Evolutionary conservation across 2,888 invertebrate species (phyloP), one percentile per base, ranked within the genome.

Genomic region (Geophilus truncorum): DNA sequence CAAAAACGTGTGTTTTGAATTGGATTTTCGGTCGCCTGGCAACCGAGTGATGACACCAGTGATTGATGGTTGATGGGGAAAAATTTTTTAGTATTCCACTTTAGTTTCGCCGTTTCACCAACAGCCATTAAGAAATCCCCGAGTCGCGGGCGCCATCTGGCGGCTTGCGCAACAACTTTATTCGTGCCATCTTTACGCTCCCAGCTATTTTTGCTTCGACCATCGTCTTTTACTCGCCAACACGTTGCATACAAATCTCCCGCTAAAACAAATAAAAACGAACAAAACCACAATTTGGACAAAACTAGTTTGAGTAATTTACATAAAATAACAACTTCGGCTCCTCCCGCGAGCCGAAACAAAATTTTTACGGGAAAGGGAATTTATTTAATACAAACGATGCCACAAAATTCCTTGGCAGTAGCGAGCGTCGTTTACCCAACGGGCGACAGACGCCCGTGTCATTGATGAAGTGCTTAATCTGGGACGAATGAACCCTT

Each of bases 391-490:
- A 57, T 18, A 57, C 18, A 62, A 62, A 62, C 57, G 10, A 6
- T 6, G 21, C 15, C 57, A 62, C 18, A 62, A 62, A 62, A 62
- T 62, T 62, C 57, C 57, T 62, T 62, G 57, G 57, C 57, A 62
- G 21, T 23, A 23, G 57, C 57, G 21, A 62, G 23, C 57, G 57
- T 23, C 57, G 23, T n/a, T 62, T 62, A 62, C 57, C 57, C 57
- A 62, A 62, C 57, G 23, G 57, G 57, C 57, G 57, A 62, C 57
- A 62, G 57, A 62, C 57, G 57, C 57, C 23, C 21, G 57, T 62
- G 57, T 62, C 57, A 62, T 62, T 62, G 57, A 62, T 62, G 57
- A 62, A 62, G 57, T 62, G 57, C 57, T 62, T 62, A 62, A 62
- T 62, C 57, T 62, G 57, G 57, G 57, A 62, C 57, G 57, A 62